Percentiles rank a stretch among this genome's conserved stretches.
These are phyloP conservation scores for Sylvilagus bachmani DNA, from an alignment of 2,113 vertebrate species.

Conservation along the genomic window DNA sequence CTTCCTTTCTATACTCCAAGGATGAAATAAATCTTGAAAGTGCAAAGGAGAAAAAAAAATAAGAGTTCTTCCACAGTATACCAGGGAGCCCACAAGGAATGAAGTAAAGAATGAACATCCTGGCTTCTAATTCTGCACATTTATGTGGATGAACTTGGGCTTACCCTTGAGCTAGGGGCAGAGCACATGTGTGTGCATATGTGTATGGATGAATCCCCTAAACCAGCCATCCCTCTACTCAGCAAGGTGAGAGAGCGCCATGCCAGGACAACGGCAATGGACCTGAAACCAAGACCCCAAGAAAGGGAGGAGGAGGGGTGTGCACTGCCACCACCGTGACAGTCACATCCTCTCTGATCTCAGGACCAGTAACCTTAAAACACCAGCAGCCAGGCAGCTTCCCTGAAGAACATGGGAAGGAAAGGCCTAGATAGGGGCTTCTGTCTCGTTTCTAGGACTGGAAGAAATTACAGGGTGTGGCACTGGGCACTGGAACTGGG, in stretches of 20 bases:
- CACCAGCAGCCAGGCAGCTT: background rate
- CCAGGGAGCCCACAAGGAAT: background rate
- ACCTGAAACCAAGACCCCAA: background rate
- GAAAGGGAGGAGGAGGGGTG: background rate
- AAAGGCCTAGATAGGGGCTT: background rate
- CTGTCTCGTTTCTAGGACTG: background rate
- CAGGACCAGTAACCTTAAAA: background rate
- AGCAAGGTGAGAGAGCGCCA: background rate
- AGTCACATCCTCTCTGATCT: background rate
- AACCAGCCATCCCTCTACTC: background rate
- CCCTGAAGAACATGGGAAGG: background rate
- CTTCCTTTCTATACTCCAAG: constrained; percentile 67
- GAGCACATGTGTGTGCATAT: background rate
- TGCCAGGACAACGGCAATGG: background rate
- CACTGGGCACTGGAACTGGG: background rate
- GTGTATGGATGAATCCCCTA: no score
- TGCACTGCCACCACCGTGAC: no score
- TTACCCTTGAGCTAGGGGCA: constrained; percentile 4
- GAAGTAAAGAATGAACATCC: background rate
- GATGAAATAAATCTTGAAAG: constrained; percentile 77
- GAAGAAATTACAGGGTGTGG: background rate
- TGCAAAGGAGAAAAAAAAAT: background rate
- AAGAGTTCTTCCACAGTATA: constrained; percentile 37
- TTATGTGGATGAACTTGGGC: constrained; percentile 46
- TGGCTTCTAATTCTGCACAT: constrained; percentile 37